phyloP scores from a whole-genome alignment of 2,113 vertebrate species.

The Urocolius indicus region DNA sequence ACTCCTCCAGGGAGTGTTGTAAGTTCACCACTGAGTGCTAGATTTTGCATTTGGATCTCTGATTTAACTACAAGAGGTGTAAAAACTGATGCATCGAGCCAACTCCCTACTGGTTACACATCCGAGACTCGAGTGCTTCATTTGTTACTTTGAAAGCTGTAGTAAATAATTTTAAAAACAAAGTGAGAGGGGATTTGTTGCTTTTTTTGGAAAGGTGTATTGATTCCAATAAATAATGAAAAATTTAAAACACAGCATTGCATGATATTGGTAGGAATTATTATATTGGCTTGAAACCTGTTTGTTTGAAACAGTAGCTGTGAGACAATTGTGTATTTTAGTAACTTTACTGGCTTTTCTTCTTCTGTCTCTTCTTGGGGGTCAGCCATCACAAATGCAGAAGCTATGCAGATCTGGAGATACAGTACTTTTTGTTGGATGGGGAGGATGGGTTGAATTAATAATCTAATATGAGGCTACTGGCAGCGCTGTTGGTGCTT shows the following conservation, averaged over 20 bases:
- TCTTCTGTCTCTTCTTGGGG: neutral
- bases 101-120: constrained; percentile 67
- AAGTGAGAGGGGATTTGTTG: fast-evolving
- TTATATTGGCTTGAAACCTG: neutral
- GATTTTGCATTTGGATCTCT: constrained; percentile 70
- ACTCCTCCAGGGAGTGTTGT: constrained; percentile 71
- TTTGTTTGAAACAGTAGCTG: constrained; percentile 56
- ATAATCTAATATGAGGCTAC: constrained; percentile 9
- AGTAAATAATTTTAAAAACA: constrained; percentile 21
- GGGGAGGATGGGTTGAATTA: neutral
- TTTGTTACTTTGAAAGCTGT: constrained; percentile 66
- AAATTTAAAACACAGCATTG: constrained; percentile 14
- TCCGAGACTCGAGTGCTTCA: constrained; percentile 44
- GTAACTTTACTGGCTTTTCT: constrained; percentile 28
- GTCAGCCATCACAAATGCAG: constrained; percentile 58
- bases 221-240: neutral
- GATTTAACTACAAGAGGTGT: constrained; percentile 72
- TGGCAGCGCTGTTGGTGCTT: neutral
- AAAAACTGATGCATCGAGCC: constrained; percentile 66
- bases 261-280: neutral
- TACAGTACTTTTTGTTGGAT: constrained; percentile 31
- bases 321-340: constrained; percentile 25
- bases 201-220: neutral
- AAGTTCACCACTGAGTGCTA: constrained; percentile 70
- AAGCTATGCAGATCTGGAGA: constrained; percentile 47